Conservation (phyloP, 2,113 vertebrate species). For the Dinomys branickii region DNA sequence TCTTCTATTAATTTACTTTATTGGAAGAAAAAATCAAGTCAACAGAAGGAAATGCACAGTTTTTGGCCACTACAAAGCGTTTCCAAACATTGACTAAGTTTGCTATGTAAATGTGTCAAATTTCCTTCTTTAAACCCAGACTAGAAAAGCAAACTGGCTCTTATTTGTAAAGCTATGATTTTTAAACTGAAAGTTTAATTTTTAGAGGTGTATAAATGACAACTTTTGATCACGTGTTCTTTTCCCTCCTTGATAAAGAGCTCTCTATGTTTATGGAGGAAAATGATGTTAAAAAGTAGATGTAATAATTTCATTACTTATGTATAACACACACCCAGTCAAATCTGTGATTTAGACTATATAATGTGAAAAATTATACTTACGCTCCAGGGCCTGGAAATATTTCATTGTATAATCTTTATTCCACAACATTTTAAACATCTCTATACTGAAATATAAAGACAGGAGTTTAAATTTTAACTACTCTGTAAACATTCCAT, state of each 20-base stretch:
- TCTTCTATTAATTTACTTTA: slow-evolving; percentile 83
- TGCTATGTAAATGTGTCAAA: slow-evolving; percentile 77
- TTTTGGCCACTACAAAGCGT: slow-evolving; percentile 80
- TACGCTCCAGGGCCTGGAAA: slow-evolving; percentile 54
- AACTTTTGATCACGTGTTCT: neutral
- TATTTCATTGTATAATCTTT: slow-evolving; percentile 27
- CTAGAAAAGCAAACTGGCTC: slow-evolving; percentile 51
- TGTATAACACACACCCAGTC: neutral
- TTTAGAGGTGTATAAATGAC: slow-evolving; percentile 9
- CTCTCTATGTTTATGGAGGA: neutral
- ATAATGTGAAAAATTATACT: slow-evolving; percentile 59
- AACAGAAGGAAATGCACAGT: slow-evolving; percentile 78
- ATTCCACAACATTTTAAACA: slow-evolving; percentile 49
- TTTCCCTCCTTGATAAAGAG: neutral
- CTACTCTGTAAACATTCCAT: slow-evolving; percentile 43
- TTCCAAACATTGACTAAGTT: slow-evolving; percentile 76
- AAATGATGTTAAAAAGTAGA: slow-evolving; percentile 35
- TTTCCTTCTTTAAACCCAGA: slow-evolving; percentile 55
- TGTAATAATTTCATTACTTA: slow-evolving; percentile 43
- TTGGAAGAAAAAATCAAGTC: slow-evolving; percentile 74
- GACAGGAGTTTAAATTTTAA: slow-evolving; percentile 35
- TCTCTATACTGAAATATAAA: slow-evolving; percentile 26
- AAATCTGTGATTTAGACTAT: slow-evolving; percentile 49
- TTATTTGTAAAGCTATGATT: slow-evolving; percentile 53
- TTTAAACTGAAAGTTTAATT: slow-evolving; percentile 58